phyloP scores from a whole-genome alignment of 2,797 vertebrate species.

The Staurois parvus region DNA sequence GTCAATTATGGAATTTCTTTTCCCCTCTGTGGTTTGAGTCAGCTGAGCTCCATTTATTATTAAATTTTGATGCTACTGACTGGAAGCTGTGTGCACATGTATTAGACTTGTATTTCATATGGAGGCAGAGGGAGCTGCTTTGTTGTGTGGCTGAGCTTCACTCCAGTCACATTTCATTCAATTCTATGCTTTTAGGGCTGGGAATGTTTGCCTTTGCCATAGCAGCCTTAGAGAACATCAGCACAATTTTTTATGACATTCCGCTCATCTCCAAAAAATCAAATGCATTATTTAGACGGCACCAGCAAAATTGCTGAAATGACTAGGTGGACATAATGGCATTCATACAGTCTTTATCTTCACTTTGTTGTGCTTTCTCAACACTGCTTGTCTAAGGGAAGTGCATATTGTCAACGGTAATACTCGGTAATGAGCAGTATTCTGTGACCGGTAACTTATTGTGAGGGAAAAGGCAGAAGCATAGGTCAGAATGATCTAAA shows the following conservation, averaged over 20 bases:
- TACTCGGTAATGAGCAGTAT: constrained; percentile 17
- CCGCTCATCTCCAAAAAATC: constrained; percentile 7
- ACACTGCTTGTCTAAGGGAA: constrained; percentile 35
- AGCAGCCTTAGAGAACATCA: constrained; percentile 24
- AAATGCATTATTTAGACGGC: constrained; percentile 14
- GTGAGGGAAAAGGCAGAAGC: not conserved
- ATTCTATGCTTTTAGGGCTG: not conserved
- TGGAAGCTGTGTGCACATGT: constrained; percentile 15
- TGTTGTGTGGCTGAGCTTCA: constrained; percentile 20
- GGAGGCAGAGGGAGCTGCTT: constrained; percentile 2
- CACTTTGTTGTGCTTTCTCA: constrained; percentile 11
- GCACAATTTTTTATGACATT: constrained; percentile 16
- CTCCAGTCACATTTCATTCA: constrained; percentile 20
- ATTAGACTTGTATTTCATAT: constrained; percentile 14
- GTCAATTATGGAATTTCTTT: constrained; percentile 49
- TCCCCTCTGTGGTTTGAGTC: constrained; percentile 11
- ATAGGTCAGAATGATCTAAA: not conserved
- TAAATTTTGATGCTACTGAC: constrained; percentile 30
- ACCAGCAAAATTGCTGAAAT: constrained; percentile 23
- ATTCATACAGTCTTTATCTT: constrained; percentile 34
- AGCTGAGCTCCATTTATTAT: constrained; percentile 31
- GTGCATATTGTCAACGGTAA: constrained; percentile 24
- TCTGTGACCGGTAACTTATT: constrained; percentile 50
- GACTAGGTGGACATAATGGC: constrained; percentile 1
- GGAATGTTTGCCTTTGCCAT: constrained; percentile 28